Evolutionary conservation across 2,797 vertebrate species (phyloP).

Genomic region (Poecilia gillii): DNA sequence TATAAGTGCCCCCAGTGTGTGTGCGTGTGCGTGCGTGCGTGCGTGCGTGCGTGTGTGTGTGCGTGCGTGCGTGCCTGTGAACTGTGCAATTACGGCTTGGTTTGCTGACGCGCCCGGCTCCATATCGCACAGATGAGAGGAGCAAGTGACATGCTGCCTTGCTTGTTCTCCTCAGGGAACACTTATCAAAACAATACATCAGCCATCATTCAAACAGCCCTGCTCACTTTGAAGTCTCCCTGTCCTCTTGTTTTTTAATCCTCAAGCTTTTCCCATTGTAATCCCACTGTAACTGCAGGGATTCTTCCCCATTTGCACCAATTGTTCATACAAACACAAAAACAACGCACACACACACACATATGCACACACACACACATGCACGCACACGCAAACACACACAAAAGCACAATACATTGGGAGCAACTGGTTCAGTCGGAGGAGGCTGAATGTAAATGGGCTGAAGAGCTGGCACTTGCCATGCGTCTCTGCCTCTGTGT

Average conservation of each 20-base stretch:
- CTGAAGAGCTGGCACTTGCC: constrained; percentile 58
- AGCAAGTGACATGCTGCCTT: constrained; percentile 60
- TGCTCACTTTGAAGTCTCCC: constrained; percentile 66
- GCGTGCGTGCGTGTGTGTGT: neutral
- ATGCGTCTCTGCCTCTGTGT: constrained; percentile 71
- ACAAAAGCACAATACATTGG: constrained; percentile 59
- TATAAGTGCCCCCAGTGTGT: constrained; percentile 23
- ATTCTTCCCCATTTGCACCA: constrained; percentile 53
- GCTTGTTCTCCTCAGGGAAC: constrained; percentile 71
- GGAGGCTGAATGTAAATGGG: constrained; percentile 56
- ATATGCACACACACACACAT: neutral
- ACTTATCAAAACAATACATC: constrained; percentile 76
- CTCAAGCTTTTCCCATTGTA: constrained; percentile 49
- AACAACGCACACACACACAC: too few species aligned
- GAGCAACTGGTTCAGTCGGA: constrained; percentile 50
- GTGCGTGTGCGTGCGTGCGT: neutral
- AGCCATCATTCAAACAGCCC: constrained; percentile 68
- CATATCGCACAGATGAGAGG: constrained; percentile 47
- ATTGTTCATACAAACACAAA: constrained; percentile 66
- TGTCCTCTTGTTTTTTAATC: constrained; percentile 60
- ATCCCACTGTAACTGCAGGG: constrained; percentile 62
- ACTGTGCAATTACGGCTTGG: constrained; percentile 44
- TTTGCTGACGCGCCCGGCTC: constrained; percentile 33
- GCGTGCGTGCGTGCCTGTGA: neutral
- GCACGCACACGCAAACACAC: too few species aligned